Evolutionary conservation across 1,140 invertebrate genomes (phyloP).

Genomic region (Aporrectodea caliginosa): DNA sequence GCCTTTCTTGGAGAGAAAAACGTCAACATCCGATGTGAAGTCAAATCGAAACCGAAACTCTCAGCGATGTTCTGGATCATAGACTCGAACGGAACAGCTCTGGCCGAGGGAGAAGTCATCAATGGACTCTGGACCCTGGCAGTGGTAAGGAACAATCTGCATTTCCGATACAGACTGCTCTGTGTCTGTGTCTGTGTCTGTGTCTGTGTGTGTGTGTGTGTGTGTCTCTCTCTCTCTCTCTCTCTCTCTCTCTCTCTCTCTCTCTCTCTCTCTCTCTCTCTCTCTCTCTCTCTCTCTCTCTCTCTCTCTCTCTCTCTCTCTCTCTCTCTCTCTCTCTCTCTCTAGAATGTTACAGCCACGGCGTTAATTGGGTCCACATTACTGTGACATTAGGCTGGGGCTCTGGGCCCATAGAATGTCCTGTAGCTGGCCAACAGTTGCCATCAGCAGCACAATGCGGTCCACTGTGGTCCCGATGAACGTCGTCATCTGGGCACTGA

Average conservation of each 20-base stretch:
- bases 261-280: conserved; percentile 12
- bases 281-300: not conserved
- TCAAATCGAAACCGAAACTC: not conserved
- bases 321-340: too few species aligned
- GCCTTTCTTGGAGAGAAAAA: not conserved
- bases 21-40: not conserved
- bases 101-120: not conserved
- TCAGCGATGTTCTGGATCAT: conserved; percentile 18
- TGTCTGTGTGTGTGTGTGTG: not conserved
- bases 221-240: conserved; percentile 27
- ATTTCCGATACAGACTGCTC: not conserved
- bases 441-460: too few species aligned
- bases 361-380: too few species aligned
- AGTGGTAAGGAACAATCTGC: not conserved
- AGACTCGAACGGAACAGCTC: not conserved
- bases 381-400: too few species aligned
- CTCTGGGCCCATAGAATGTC: too few species aligned
- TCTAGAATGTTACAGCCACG: too few species aligned
- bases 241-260: conserved; percentile 28
- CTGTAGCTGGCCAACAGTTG: too few species aligned
- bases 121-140: conserved; percentile 10
- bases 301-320: too few species aligned
- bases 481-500: too few species aligned
- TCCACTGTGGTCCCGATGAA: too few species aligned
- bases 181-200: conserved; percentile 4